Percentiles rank a stretch among this genome's conserved stretches.
phyloP scores from a whole-genome alignment of 2,888 invertebrate species.

The Chymomyza procnemis region DNA sequence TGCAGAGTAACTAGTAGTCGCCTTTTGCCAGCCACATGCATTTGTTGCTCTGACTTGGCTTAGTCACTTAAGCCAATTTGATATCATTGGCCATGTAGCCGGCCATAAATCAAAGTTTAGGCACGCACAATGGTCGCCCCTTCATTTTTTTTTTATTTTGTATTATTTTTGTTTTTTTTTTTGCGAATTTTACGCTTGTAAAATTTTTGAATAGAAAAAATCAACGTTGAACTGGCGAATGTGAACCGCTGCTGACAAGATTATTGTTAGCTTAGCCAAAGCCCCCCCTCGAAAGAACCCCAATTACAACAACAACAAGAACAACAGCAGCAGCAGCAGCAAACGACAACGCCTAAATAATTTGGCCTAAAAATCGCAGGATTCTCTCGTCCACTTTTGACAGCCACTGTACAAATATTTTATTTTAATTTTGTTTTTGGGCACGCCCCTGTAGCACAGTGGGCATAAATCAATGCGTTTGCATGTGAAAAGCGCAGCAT shows the following conservation, averaged over 20 bases:
- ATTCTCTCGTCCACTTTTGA: neutral
- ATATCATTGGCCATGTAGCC: neutral
- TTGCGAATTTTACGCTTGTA: neutral
- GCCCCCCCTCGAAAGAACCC: neutral
- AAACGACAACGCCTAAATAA: neutral
- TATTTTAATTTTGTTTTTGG: constrained; percentile 16
- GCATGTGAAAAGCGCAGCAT: constrained; percentile 3
- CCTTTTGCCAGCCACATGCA: neutral
- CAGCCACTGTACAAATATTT: constrained; percentile 24
- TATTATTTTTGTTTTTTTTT: neutral
- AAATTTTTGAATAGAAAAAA: neutral
- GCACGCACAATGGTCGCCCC: neutral
- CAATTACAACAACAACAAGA: neutral
- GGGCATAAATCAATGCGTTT: constrained; percentile 53
- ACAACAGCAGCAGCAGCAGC: neutral
- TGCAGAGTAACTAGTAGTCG: neutral
- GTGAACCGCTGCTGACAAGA: constrained; percentile 10
- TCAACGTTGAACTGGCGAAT: neutral
- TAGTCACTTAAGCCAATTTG: neutral
- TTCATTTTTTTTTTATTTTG: no score
- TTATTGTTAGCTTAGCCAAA: constrained; percentile 41
- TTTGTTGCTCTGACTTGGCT: neutral
- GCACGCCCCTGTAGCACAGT: constrained; percentile 25
- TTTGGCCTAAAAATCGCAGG: neutral
- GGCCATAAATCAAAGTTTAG: neutral